Percentiles rank a stretch among this genome's conserved stretches.
These are phyloP conservation scores for Heliconius nattereri DNA, from an alignment of 1,140 invertebrate species.

Conservation along the genomic window DNA sequence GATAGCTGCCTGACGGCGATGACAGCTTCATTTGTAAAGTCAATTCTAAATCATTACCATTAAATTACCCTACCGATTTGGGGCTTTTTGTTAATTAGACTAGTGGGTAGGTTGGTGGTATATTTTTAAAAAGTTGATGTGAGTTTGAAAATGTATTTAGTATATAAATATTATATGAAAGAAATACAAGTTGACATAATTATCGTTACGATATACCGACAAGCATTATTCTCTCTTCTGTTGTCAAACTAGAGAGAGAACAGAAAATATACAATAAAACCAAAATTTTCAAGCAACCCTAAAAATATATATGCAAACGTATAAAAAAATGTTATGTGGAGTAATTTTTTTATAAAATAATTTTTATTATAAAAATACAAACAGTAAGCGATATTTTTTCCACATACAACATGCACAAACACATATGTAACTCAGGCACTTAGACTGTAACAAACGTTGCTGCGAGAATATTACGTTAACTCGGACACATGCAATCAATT, in stretches of 20 bases:
- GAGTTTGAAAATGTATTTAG: no score
- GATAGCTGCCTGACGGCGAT: slow-evolving; percentile 59
- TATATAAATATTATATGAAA: no score
- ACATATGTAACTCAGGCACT: slow-evolving; percentile 5
- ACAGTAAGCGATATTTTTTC: neutral
- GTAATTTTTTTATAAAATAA: neutral
- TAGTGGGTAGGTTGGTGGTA: neutral
- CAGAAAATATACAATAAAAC: no score
- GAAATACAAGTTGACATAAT: no score
- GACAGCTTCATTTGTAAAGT: slow-evolving; percentile 71
- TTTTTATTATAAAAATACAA: neutral
- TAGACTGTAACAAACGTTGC: slow-evolving; percentile 3
- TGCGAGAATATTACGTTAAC: slow-evolving; percentile 11
- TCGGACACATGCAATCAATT: neutral
- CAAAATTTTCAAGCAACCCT: no score
- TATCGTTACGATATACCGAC: no score
- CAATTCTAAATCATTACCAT: slow-evolving; percentile 50
- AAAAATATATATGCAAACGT: no score
- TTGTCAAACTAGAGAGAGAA: no score
- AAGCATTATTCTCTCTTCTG: no score
- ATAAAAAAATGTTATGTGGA: no score
- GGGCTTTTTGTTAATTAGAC: slow-evolving; percentile 21
- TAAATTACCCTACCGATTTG: slow-evolving; percentile 14
- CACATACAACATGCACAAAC: neutral
- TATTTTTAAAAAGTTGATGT: no score